Evolutionary conservation across 2,888 invertebrate species (phyloP).

Genomic region (Machimus atricapillus): DNA sequence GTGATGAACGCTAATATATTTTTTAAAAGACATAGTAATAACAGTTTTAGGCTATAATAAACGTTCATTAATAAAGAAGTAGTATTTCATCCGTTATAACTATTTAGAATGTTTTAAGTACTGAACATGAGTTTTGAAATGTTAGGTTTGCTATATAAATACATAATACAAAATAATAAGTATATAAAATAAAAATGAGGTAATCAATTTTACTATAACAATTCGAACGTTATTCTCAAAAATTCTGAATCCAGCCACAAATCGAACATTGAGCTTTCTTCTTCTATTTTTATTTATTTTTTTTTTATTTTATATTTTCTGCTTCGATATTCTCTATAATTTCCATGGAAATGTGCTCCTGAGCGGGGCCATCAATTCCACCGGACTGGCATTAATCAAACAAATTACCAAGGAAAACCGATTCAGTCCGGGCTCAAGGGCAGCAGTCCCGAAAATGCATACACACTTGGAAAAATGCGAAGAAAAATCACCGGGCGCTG

Average conservation of each 20-base stretch:
- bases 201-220: background rate
- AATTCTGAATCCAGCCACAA: background rate
- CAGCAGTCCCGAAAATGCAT: slow-evolving; percentile 20
- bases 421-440: background rate
- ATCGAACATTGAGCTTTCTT: background rate
- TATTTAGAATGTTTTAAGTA: no score
- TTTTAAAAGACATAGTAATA: no score
- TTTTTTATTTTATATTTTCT: background rate
- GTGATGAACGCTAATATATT: no score
- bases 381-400: slow-evolving; percentile 33
- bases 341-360: slow-evolving; percentile 2
- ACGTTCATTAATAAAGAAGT: no score
- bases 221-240: background rate
- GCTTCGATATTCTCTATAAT: slow-evolving; percentile 1
- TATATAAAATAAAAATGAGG: no score
- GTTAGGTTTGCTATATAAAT: no score
- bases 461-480: background rate
- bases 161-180: no score
- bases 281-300: background rate
- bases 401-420: slow-evolving; percentile 33
- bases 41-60: no score
- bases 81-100: no score
- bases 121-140: no score
- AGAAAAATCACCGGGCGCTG: background rate
- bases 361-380: slow-evolving; percentile 12